Conservation (phyloP, 2,888 invertebrate genomes). For the Galeopsomyia nigrocyanea region DNA sequence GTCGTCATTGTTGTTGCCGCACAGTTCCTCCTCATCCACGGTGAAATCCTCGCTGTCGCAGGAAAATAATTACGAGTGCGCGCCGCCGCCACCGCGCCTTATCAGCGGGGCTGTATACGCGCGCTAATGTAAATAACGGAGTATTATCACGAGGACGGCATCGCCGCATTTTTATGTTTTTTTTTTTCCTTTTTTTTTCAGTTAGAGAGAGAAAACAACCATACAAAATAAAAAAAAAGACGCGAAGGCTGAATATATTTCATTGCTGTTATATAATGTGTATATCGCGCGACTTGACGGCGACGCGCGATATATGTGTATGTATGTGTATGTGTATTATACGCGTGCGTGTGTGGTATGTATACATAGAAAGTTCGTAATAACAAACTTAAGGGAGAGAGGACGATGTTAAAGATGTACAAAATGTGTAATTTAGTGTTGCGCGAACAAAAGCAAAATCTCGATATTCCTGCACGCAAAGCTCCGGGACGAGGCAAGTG, state of each 20-base stretch:
- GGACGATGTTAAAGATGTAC: conserved; percentile 58
- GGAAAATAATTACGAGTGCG: conserved; percentile 22
- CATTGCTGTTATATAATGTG: no score
- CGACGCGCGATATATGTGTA: conserved; percentile 33
- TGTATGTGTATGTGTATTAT: conserved; percentile 20
- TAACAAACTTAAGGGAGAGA: neutral
- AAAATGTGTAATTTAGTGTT: conserved; percentile 61
- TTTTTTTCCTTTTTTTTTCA: conserved; percentile 5
- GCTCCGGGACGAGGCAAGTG: no score
- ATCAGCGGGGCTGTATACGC: conserved; percentile 11
- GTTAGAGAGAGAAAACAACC: conserved; percentile 20
- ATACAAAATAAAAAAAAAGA: conserved; percentile 42
- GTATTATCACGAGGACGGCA: conserved; percentile 33
- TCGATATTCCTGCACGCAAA: no score
- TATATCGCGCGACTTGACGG: conserved; percentile 35
- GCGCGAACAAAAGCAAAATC: conserved; percentile 35
- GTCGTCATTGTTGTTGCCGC: no score
- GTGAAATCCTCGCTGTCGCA: conserved; percentile 13
- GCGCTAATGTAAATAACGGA: conserved; percentile 40
- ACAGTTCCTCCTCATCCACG: neutral
- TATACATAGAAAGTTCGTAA: conserved; percentile 36
- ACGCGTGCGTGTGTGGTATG: conserved; percentile 1
- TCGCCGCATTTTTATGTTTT: conserved; percentile 32
- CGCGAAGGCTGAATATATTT: conserved; percentile 47
- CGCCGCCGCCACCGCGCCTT: neutral